Base-by-base conservation (phyloP, 2,888 invertebrate genomes). In the Lithodes maja region DNA sequence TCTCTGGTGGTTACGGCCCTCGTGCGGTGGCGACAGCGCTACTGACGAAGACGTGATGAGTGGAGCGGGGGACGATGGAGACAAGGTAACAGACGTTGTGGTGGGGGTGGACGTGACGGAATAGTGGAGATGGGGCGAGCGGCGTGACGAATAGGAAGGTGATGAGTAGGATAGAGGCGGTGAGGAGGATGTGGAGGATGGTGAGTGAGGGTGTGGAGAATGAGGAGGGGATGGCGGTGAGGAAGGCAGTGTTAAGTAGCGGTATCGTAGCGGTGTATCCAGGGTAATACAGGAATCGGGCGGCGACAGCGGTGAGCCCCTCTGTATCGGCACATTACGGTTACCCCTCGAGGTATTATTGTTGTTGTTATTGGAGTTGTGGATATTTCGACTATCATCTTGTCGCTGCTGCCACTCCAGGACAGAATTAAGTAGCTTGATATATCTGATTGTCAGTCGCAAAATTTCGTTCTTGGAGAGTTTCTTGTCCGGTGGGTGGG, bases 401-500 rank as follows among this genome's bases (percentile, higher is more conserved):
- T 91, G 90, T 3, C 89, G 80, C 9, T 94, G 97, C 94, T 98
- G 98, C 97, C 98, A 99, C 93, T 98, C 97, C 12, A 99, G 93
- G 0, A 99, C 97, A 93, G 96, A 97, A 90, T 96, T 96, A 52
- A 99, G 95, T 0, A 99, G 95, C 83, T 96, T 96, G 92, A 99
- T 99, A 94, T 99, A 99, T 93, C 97, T 96, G 92, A 99, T 99
- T 68, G 99, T 97, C 95, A 98, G 97, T 91, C 98, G 95, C 2
- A 99, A 94, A 89, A 99, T 99, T 94, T 99, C 99, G 93, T 98
- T 98, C 94, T 99, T 99, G 71, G 98, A 98, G 2, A 99, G 95
- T 93, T 99, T 99, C 94, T 99, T 98, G 93, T 99, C 99, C 0
- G 98, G 98, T 0, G 99, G 99, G 94, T 99, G 98, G 0, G 99